Conservation (phyloP, 2,113 vertebrate genomes). For the Silurus asotus region DNA sequence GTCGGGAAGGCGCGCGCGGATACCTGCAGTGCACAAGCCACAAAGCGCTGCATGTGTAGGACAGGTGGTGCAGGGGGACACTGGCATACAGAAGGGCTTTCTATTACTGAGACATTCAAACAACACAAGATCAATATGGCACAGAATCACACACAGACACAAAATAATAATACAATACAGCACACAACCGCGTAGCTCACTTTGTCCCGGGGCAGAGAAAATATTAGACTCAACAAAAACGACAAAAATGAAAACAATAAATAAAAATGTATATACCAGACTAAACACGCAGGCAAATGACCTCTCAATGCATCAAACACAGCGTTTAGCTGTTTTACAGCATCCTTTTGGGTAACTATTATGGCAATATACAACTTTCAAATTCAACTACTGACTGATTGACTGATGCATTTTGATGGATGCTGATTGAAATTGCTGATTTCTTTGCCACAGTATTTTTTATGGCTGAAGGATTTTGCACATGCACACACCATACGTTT, state of each 20-base stretch:
- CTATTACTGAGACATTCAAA: background rate
- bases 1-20: slow-evolving; percentile 53
- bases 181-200: background rate
- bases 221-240: background rate
- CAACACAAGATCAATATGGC: background rate
- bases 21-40: slow-evolving; percentile 54
- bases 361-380: background rate
- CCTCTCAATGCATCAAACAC: background rate
- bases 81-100: background rate
- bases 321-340: background rate
- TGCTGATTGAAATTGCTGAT: background rate
- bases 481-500: background rate
- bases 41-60: slow-evolving; percentile 17
- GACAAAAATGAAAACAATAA: background rate
- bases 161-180: background rate
- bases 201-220: background rate
- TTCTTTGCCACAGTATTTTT: background rate
- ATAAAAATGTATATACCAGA: background rate
- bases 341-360: background rate
- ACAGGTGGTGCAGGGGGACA: slow-evolving; percentile 20
- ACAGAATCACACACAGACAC: background rate
- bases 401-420: background rate
- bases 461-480: background rate
- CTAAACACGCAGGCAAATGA: background rate
- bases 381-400: too few relatives aligned